Evolutionary conservation across 1,140 invertebrate genomes (phyloP).

Genomic region (Drosophila mojavensis): DNA sequence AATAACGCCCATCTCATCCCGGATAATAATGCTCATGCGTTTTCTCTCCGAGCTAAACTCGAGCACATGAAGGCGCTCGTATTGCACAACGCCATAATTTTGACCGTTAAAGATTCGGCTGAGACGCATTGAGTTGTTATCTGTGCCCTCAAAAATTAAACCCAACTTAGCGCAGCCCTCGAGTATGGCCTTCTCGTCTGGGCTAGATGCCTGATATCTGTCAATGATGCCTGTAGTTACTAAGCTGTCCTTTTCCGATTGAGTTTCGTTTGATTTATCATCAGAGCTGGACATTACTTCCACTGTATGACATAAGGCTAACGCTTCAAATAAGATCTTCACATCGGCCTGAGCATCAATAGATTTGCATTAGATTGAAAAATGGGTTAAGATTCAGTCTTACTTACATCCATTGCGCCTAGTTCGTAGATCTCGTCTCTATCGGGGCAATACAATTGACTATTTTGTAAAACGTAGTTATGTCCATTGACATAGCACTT

Average conservation of each 20-base stretch:
- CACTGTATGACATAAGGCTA: slow-evolving; percentile 92
- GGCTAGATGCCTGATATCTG: slow-evolving; percentile 89
- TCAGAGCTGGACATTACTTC: slow-evolving; percentile 52
- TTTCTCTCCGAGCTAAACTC: slow-evolving; percentile 98
- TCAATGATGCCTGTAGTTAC: slow-evolving; percentile 29
- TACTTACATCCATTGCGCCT: slow-evolving; percentile 44
- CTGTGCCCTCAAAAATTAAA: slow-evolving; percentile 87
- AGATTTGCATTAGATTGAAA: neutral
- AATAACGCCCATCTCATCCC: slow-evolving; percentile 88
- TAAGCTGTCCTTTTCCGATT: slow-evolving; percentile 32
- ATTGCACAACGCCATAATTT: slow-evolving; percentile 79
- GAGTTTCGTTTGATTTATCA: slow-evolving; percentile 1
- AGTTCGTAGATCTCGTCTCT: slow-evolving; percentile 31
- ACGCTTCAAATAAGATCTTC: slow-evolving; percentile 85
- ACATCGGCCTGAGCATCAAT: slow-evolving; percentile 15
- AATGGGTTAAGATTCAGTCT: slow-evolving; percentile 5
- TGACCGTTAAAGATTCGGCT: slow-evolving; percentile 68
- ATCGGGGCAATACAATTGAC: slow-evolving; percentile 40
- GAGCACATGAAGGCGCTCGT: slow-evolving; percentile 95
- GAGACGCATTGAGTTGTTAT: slow-evolving; percentile 63
- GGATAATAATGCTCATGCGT: slow-evolving; percentile 96
- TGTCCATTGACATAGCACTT: slow-evolving; percentile 92
- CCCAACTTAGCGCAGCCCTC: slow-evolving; percentile 90
- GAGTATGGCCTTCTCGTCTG: slow-evolving; percentile 93
- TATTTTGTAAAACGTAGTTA: slow-evolving; percentile 86